A percentile compares a stretch with the other conserved stretches of the same genome.
These are phyloP conservation scores for Phalacrocorax pelagicus DNA, from an alignment of 2,113 vertebrate species.

Conservation along the genomic window DNA sequence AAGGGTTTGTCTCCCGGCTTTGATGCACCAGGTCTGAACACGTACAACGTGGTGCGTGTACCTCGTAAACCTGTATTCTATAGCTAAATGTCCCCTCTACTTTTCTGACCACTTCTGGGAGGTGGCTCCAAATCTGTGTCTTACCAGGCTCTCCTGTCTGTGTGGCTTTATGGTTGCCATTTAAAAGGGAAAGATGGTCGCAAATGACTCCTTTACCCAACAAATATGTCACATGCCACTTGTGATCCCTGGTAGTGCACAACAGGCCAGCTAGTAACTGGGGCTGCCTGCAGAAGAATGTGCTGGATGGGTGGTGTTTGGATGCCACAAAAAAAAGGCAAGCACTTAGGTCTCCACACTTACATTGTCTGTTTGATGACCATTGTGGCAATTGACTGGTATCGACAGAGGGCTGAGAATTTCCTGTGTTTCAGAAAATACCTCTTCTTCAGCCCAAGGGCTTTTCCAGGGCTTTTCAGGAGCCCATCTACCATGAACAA, in stretches of 20 bases:
- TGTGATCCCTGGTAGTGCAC: background rate
- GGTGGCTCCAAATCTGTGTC: background rate
- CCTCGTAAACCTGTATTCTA: constrained; percentile 76
- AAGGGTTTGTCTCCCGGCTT: constrained; percentile 87
- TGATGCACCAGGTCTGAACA: constrained; percentile 90
- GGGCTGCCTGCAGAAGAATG: background rate
- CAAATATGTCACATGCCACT: background rate
- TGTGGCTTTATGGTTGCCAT: background rate
- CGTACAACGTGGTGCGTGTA: constrained; percentile 84
- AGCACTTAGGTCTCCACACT: background rate
- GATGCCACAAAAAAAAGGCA: background rate
- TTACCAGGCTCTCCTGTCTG: background rate
- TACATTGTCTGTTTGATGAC: background rate
- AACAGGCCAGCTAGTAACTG: background rate
- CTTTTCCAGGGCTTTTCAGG: background rate
- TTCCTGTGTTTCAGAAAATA: background rate
- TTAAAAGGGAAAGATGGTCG: background rate
- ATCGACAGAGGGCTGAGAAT: background rate
- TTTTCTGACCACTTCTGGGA: background rate
- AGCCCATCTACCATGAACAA: background rate
- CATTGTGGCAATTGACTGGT: background rate
- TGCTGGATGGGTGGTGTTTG: background rate
- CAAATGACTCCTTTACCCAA: background rate
- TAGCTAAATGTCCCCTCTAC: constrained; percentile 1
- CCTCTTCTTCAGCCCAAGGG: background rate